Conservation (phyloP, 2,797 vertebrate genomes). For the Rhadinocentrus ornatus region DNA sequence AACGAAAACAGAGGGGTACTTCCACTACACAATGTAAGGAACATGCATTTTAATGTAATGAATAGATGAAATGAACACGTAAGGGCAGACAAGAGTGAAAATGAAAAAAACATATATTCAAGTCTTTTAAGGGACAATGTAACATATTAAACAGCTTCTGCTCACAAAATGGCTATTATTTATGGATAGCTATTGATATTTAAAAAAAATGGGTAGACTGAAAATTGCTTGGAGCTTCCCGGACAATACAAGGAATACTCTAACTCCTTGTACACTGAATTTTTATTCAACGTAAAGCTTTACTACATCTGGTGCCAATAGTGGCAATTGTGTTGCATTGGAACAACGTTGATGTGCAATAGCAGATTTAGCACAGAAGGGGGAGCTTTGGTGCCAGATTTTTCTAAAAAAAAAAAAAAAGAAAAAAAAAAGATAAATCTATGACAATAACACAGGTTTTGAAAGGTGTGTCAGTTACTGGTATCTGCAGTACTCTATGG, state of each 20-base stretch:
- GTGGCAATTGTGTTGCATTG: slow-evolving; percentile 26
- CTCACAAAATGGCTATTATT: not conserved
- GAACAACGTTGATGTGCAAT: slow-evolving; percentile 42
- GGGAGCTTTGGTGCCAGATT: slow-evolving; percentile 79
- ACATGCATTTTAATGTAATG: slow-evolving; percentile 38
- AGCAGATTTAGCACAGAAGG: slow-evolving; percentile 81
- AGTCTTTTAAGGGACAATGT: not conserved
- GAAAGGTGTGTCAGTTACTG: slow-evolving; percentile 17
- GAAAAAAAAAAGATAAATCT: slow-evolving; percentile 7
- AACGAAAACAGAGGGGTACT: not conserved
- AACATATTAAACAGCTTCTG: not conserved
- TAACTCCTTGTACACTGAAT: not conserved
- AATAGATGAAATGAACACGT: slow-evolving; percentile 18
- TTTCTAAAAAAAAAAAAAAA: not conserved
- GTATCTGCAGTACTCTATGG: not conserved
- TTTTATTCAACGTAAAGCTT: slow-evolving; percentile 7
- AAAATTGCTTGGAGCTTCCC: not conserved
- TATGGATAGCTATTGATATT: not conserved
- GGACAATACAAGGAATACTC: not conserved
- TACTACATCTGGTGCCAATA: slow-evolving; percentile 1
- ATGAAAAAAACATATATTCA: slow-evolving; percentile 12
- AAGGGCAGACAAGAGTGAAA: not conserved
- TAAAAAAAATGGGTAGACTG: not conserved
- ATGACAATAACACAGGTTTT: slow-evolving; percentile 3
- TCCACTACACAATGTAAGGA: slow-evolving; percentile 14